Evolutionary conservation across 1,140 invertebrate genomes (phyloP).

Genomic region (Zaprionus inermis): DNA sequence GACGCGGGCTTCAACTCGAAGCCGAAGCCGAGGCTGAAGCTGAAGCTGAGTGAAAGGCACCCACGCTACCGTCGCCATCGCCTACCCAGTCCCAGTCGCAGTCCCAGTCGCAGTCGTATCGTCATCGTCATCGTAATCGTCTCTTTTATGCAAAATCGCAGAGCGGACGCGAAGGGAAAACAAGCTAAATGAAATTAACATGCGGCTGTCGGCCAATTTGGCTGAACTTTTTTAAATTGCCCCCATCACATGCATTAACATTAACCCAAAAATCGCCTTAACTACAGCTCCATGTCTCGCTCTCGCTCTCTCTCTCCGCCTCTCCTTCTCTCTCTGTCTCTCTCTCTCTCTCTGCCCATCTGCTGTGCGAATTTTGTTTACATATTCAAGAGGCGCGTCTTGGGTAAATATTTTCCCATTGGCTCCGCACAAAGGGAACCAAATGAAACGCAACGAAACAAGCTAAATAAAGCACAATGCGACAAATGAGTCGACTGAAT

Average conservation of each 20-base stretch:
- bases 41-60: constrained; percentile 71
- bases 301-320: not conserved
- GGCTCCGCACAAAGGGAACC: constrained; percentile 42
- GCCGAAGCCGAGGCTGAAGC: constrained; percentile 5
- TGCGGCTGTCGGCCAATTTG: constrained; percentile 74
- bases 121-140: constrained; percentile 5
- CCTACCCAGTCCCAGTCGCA: not conserved
- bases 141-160: constrained; percentile 44
- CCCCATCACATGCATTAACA: constrained; percentile 72
- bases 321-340: not conserved
- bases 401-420: constrained; percentile 60
- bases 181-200: constrained; percentile 78
- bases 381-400: constrained; percentile 66
- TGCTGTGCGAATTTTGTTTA: constrained; percentile 58
- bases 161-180: constrained; percentile 63
- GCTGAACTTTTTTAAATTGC: constrained; percentile 77
- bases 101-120: constrained; percentile 4
- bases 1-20: constrained; percentile 33
- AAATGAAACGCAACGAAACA: constrained; percentile 32
- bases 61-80: constrained; percentile 47
- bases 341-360: not conserved
- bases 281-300: constrained; percentile 29
- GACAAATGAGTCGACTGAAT: constrained; percentile 32
- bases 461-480: constrained; percentile 40
- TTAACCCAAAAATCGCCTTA: constrained; percentile 70